phyloP scores from a whole-genome alignment of 1,140 invertebrate genomes.

The Sarcophaga peregrina region DNA sequence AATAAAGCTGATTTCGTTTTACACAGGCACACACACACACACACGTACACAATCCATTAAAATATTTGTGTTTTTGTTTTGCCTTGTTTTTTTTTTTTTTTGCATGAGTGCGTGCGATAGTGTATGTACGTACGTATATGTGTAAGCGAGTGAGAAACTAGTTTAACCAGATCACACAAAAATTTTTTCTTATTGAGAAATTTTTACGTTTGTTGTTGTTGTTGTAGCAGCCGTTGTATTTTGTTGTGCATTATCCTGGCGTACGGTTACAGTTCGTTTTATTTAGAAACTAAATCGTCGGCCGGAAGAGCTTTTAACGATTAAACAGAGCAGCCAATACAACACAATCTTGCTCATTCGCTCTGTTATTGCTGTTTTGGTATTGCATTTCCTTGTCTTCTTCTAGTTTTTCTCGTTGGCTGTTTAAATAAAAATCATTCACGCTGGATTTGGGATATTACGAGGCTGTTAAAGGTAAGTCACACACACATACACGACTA shows the following conservation, averaged over 20 bases:
- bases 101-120: too few relatives aligned
- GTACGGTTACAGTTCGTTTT: too few relatives aligned
- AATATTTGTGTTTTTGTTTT: too few relatives aligned
- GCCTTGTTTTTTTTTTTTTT: too few relatives aligned
- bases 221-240: too few relatives aligned
- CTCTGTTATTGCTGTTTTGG: too few relatives aligned
- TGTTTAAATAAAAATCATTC: conserved; percentile 61
- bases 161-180: background rate
- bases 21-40: background rate
- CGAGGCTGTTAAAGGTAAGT: conserved; percentile 65
- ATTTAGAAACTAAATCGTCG: too few relatives aligned
- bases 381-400: background rate
- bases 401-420: conserved; percentile 5
- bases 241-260: background rate
- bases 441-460: conserved; percentile 67
- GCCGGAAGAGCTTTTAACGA: background rate
- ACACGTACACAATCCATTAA: background rate
- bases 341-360: background rate
- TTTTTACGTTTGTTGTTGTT: background rate
- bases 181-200: background rate
- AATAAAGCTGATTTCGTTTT: too few relatives aligned
- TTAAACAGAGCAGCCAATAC: background rate
- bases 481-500: background rate
- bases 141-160: background rate
- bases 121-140: too few relatives aligned